Evolutionary conservation across 2,113 vertebrate genomes (phyloP).

Genomic region (Trichomycterus rosablanca): DNA sequence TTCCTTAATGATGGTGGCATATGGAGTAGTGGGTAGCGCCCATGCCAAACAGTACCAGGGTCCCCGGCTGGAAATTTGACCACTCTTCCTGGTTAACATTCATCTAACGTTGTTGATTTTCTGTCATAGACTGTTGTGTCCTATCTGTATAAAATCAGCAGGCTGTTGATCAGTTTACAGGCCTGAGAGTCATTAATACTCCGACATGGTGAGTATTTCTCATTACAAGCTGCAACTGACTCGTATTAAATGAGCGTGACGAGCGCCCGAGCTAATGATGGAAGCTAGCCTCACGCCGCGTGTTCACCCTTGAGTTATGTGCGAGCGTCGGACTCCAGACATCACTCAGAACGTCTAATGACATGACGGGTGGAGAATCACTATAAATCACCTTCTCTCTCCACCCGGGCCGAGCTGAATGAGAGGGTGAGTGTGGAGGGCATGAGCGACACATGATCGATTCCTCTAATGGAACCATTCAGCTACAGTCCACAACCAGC

Average conservation of each 20-base stretch:
- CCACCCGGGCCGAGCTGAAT: slow-evolving; percentile 35
- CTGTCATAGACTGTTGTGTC: no score
- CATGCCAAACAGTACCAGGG: no score
- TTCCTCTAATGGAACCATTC: slow-evolving; percentile 54
- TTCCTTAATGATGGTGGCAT: no score
- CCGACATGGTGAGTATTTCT: neutral
- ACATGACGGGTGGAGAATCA: slow-evolving; percentile 26
- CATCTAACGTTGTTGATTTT: no score
- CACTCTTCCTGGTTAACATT: no score
- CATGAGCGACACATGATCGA: slow-evolving; percentile 42
- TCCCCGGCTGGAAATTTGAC: no score
- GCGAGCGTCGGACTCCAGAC: neutral
- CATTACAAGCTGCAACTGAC: slow-evolving; percentile 11
- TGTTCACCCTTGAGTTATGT: slow-evolving; percentile 12
- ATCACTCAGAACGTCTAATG: slow-evolving; percentile 9
- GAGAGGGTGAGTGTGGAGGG: slow-evolving; percentile 43
- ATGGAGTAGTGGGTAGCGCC: no score
- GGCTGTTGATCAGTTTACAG: no score
- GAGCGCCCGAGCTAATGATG: slow-evolving; percentile 1
- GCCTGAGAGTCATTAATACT: no score
- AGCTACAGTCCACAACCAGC: no score
- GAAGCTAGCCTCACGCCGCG: neutral
- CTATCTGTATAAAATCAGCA: no score
- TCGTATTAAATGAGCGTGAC: slow-evolving; percentile 3
- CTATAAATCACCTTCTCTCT: slow-evolving; percentile 29